phyloP scores from a whole-genome alignment of 2,797 vertebrate genomes.

The Cuculus canorus region DNA sequence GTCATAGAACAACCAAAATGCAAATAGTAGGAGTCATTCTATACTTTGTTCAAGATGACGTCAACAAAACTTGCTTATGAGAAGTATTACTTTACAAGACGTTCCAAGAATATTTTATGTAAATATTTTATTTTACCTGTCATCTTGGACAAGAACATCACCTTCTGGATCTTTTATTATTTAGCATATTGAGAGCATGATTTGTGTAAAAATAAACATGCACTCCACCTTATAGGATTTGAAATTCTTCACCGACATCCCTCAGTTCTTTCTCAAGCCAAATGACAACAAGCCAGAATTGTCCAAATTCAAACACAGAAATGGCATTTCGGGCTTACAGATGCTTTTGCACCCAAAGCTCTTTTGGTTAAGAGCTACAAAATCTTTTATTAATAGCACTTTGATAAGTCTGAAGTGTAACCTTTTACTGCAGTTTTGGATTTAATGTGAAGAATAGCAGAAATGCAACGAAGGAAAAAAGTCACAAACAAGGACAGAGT shows the following conservation, averaged over 20 bases:
- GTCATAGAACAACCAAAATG: not conserved
- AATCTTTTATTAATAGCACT: conserved; percentile 19
- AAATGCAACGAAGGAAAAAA: not conserved
- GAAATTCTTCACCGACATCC: not conserved
- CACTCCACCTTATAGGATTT: not conserved
- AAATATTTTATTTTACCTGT: conserved; percentile 54
- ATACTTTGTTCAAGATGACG: not conserved
- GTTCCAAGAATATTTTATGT: not conserved
- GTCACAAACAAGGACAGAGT: not conserved
- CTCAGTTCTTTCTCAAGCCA: not conserved
- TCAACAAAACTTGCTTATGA: not conserved
- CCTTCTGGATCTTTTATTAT: not conserved
- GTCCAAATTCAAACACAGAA: not conserved
- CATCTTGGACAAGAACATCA: not conserved
- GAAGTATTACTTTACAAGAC: not conserved
- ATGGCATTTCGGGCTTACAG: not conserved
- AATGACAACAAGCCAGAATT: not conserved
- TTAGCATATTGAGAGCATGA: not conserved
- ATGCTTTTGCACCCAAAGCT: not conserved
- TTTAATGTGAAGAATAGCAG: not conserved
- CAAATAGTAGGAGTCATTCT: not conserved
- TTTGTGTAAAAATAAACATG: not conserved
- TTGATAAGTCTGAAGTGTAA: conserved; percentile 4
- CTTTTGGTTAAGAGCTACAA: not conserved
- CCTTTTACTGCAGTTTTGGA: not conserved